Conservation (phyloP, 2,888 invertebrate genomes). For the Conops quadrifasciatus region DNA sequence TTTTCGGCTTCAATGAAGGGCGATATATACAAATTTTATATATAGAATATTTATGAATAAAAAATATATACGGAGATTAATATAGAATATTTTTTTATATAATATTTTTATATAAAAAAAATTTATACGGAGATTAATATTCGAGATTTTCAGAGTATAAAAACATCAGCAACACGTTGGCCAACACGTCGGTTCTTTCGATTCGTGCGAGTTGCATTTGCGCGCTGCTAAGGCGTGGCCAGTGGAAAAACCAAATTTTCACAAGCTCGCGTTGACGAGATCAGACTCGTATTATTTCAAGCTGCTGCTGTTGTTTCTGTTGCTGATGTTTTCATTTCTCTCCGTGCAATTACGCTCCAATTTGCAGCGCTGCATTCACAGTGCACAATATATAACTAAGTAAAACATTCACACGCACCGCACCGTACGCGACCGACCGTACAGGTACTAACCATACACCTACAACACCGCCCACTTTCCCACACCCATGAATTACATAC, state of each 20-base stretch:
- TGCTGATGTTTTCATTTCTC: conserved; percentile 3
- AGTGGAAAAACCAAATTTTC: conserved; percentile 6
- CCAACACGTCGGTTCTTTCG: no score
- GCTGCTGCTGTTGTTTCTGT: not conserved
- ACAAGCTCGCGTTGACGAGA: conserved; percentile 7
- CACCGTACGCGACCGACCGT: not conserved
- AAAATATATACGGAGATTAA: no score
- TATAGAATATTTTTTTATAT: no score
- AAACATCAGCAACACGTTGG: no score
- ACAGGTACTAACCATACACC: conserved; percentile 40
- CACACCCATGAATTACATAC: conserved; percentile 50
- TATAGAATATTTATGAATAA: no score
- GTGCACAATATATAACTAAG: conserved; percentile 15
- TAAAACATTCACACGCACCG: conserved; percentile 10
- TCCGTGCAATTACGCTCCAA: conserved; percentile 32
- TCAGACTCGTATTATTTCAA: not conserved
- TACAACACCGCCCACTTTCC: conserved; percentile 56
- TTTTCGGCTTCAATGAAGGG: no score
- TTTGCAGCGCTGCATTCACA: conserved; percentile 25
- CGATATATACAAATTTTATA: no score
- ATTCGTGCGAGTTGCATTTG: no score
- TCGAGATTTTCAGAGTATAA: no score
- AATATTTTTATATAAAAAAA: no score
- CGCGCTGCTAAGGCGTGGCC: conserved; percentile 26
- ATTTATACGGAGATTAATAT: no score